Percentiles rank a stretch among this genome's conserved stretches.
Conservation (phyloP, 2,797 vertebrate genomes). For the Podarcis siculus region DNA sequence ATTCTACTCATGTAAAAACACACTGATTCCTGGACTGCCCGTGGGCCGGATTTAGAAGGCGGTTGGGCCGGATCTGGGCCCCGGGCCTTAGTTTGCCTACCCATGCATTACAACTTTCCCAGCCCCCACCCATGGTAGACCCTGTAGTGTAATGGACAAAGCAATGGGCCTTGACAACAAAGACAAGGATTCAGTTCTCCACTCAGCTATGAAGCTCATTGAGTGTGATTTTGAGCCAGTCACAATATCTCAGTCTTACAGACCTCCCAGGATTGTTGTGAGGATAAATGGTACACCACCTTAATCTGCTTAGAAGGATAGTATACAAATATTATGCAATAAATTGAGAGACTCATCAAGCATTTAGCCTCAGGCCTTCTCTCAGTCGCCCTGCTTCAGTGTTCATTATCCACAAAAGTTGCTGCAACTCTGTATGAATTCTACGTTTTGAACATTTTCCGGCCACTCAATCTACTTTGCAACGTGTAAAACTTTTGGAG, state of each 20-base stretch:
- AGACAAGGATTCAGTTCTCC: background rate
- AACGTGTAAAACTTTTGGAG: background rate
- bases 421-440: background rate
- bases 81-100: too few species aligned
- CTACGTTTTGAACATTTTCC: background rate
- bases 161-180: too few species aligned
- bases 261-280: background rate
- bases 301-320: background rate
- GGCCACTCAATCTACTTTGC: background rate
- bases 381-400: background rate
- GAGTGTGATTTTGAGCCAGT: background rate
- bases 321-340: background rate
- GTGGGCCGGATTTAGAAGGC: fast-evolving
- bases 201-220: background rate
- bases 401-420: background rate
- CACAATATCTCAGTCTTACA: too few species aligned
- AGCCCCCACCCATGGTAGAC: background rate
- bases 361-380: background rate
- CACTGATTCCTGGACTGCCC: too few species aligned
- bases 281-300: background rate
- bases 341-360: background rate
- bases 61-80: too few species aligned
- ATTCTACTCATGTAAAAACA: too few species aligned
- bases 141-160: background rate
- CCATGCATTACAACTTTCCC: background rate